These are phyloP conservation scores for Cyanocitta stelleri DNA, from an alignment of 2,113 vertebrate genomes.

Conservation along the genomic window DNA sequence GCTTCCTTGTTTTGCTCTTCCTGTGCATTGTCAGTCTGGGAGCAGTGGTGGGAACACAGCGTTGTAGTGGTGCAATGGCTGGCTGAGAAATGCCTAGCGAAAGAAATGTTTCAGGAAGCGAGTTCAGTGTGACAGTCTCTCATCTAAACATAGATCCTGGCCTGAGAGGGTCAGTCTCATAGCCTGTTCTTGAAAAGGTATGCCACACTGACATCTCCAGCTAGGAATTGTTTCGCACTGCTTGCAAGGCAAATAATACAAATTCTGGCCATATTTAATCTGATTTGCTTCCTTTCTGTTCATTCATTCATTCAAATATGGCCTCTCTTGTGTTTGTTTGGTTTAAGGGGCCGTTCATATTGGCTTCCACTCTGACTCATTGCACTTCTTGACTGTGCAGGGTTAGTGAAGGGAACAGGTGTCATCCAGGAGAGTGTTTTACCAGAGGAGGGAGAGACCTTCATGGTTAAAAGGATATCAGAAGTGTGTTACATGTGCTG, in stretches of 20 bases:
- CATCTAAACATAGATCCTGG: neutral
- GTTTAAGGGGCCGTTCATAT: neutral
- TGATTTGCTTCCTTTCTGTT: neutral
- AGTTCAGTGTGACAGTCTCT: neutral
- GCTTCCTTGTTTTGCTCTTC: neutral
- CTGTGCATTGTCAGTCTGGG: neutral
- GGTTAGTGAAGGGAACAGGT: neutral
- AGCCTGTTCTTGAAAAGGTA: neutral
- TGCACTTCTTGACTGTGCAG: neutral
- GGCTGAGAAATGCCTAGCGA: neutral
- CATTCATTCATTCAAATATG: neutral
- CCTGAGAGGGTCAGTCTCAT: neutral
- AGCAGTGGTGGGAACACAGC: neutral
- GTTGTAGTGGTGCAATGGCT: rapidly evolving
- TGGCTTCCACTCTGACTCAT: neutral
- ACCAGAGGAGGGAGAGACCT: neutral
- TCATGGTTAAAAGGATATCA: rapidly evolving
- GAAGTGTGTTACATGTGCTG: neutral
- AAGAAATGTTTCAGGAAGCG: neutral
- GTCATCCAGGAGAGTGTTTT: neutral
- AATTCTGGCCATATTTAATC: neutral
- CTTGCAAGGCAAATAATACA: neutral
- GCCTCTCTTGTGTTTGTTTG: neutral
- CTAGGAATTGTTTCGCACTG: neutral
- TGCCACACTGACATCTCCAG: neutral